Base-by-base conservation (phyloP, 2,888 invertebrate species). In the Anoplius nigerrimus region DNA sequence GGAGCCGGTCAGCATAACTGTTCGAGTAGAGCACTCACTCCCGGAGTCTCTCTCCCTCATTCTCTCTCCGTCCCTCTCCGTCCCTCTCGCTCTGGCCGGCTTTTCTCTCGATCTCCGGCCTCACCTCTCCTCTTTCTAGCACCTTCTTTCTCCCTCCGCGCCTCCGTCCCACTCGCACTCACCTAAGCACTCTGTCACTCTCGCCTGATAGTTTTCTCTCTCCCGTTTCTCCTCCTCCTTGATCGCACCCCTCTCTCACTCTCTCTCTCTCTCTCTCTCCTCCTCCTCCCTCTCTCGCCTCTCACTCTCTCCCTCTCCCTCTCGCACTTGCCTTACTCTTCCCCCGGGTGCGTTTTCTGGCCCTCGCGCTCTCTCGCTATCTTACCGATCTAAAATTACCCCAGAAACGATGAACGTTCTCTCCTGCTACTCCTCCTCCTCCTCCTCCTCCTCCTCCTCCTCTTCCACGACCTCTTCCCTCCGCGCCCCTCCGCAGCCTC, bases 371-470 rank as follows among this genome's bases (percentile, higher is more conserved):
- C 24, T 24, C 75, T 74, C 81, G 83, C 86, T 88, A 87, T 88
- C 88, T 87, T 80, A 77, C 82, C 82, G 81, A 87, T 88, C 87
- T 88, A 87, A 87, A 88, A 86, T 87, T 87, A 88, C 84, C 82
- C 81, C 75, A 74, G 85, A 83, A 83, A 81, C 84, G 81, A 79
- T 80, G 82, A 81, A 82, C 81, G 70, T 52, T 51, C 59, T 58
- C 67, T 60, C 62, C 18, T 55, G 68, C 62, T 69, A 58, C 56
- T 66, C 34, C 56, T 58, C 69, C 43, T 34, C 59, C 51, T 55
- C 57, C 48, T 18, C 59, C 53, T 54, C 48, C 18, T 65, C 24
- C 57, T 16, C 45, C 20, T 46, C 53, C 69, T 62, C 64, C 55
- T 56, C 61, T 67, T 53, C n/a, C n/a, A n/a, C n/a, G n/a, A n/a